Evolutionary conservation across 2,797 vertebrate genomes (phyloP).

Genomic region (Falco rusticolus): DNA sequence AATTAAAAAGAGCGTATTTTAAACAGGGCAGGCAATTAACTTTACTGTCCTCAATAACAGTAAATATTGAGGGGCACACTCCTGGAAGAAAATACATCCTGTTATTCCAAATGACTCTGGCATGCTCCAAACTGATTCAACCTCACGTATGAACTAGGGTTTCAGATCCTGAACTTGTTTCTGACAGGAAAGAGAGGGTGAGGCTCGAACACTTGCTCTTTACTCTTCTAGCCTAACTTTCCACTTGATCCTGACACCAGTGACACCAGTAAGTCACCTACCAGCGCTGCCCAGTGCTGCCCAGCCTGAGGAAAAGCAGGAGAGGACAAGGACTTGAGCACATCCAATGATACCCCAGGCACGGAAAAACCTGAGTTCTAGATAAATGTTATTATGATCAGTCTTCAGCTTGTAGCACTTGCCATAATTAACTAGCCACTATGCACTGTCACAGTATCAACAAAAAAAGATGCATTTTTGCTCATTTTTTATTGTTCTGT

Average conservation of each 20-base stretch:
- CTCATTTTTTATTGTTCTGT: neutral
- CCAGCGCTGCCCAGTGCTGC: conserved; percentile 69
- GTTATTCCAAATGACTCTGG: conserved; percentile 53
- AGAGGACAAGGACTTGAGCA: conserved; percentile 72
- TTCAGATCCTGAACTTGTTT: conserved; percentile 58
- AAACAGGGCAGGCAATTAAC: conserved; percentile 51
- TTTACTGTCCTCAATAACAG: conserved; percentile 54
- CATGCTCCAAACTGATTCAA: conserved; percentile 44
- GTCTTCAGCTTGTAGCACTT: conserved; percentile 59
- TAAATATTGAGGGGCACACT: conserved; percentile 61
- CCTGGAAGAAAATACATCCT: conserved; percentile 50
- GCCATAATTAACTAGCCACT: conserved; percentile 58
- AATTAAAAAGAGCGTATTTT: conserved; percentile 37
- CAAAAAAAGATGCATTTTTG: conserved; percentile 22
- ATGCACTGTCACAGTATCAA: conserved; percentile 64
- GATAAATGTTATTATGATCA: conserved; percentile 66
- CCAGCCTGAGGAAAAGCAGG: conserved; percentile 72
- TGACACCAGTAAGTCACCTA: conserved; percentile 66
- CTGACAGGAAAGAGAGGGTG: conserved; percentile 44
- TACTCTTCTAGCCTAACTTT: conserved; percentile 57
- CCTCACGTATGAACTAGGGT: conserved; percentile 36
- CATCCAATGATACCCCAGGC: conserved; percentile 70
- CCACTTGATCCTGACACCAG: conserved; percentile 73
- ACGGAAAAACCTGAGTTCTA: conserved; percentile 71
- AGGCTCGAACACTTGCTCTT: conserved; percentile 50